Base-by-base conservation (phyloP, 2,888 invertebrate genomes). In the Machimus rusticus region DNA sequence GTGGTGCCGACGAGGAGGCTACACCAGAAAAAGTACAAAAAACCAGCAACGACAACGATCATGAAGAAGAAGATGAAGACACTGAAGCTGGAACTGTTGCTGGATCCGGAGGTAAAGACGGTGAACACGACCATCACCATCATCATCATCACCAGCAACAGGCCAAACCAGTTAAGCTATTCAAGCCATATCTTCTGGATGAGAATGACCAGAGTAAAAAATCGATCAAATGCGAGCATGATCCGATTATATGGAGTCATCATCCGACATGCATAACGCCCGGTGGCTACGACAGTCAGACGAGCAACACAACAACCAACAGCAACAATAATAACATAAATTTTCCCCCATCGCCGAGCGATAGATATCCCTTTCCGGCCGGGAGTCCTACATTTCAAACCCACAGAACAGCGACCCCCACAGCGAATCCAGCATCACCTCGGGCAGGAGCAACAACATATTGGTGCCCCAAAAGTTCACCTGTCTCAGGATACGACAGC, bases 141-240 rank as follows among this genome's bases (percentile, higher is more conserved):
- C 39, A 39, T 39, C 43, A 46, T 46, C 43, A 46, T 12, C 43
- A 87, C 66, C 86, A 87, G 46, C n/a, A 86, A 51, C 86, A 93
- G 77, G 93, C 93, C 90, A 95, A 95, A 92, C 95, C 96, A 86
- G 95, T 96, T 90, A 96, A 96, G 91, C 93, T 96, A 66, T 96
- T 96, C 92, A 95, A 96, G 91, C 96, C 96, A 43, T 96, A 96
- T 92, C 93, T 96, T 84, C 93, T 96, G 89, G 96, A 95, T 90
- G 94, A 95, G 74, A 94, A 94, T 74, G 94, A 94, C 87, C 94
- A 93, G 23, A 88, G 76, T 76, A 89, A 89, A 74, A 88, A 89
- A 86, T 85, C 81, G 66, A 79, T 14, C 43, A 88, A 82, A 76
- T 76, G 55, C 34, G 85, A 86, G 51, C 78, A 86, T 34, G 92